Percentiles rank a stretch among this genome's conserved stretches.
phyloP scores from a whole-genome alignment of 2,113 vertebrate species.

The Bos taurus region ARS-UCD2.0 NC_037348.1:66048501-66049000 shows the following conservation, averaged over 20 bases:
- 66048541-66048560: not conserved
- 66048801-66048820: not conserved
- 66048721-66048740: not conserved
- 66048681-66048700: not conserved
- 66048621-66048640: not conserved
- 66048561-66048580: not conserved
- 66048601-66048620: not conserved
- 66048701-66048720: accelerated
- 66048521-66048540: not conserved
- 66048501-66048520: not conserved
- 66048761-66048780: too few relatives aligned
- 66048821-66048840: not conserved
- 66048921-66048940: not conserved
- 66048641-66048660: not conserved
- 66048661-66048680: accelerated
- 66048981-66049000: not conserved
- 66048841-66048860: not conserved
- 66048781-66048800: not conserved
- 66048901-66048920: accelerated
- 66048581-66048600: not conserved
- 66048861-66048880: too few relatives aligned
- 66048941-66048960: not conserved
- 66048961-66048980: accelerated
- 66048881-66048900: not conserved
- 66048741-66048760: not conserved